phyloP scores from a whole-genome alignment of 2,797 vertebrate genomes.

The Epinephelus awoara region DNA sequence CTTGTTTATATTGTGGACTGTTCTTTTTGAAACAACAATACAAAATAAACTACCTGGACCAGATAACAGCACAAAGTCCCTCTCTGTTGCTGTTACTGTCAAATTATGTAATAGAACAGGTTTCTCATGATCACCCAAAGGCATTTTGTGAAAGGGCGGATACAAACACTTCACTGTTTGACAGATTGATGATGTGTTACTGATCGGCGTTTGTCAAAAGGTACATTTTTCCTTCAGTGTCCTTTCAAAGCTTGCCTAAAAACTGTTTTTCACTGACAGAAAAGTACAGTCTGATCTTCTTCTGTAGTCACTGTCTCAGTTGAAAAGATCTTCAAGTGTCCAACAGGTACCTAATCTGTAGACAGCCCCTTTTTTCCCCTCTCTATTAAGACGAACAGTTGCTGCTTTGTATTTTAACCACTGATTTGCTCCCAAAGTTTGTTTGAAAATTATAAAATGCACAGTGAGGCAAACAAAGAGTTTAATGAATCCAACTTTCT shows the following conservation, averaged over 20 bases:
- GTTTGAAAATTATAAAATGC: background rate
- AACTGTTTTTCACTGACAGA: background rate
- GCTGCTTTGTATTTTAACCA: background rate
- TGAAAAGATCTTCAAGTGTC: conserved; percentile 25
- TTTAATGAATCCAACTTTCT: background rate
- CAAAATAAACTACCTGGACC: background rate
- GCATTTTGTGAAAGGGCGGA: background rate
- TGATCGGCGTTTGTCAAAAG: background rate
- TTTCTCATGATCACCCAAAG: background rate
- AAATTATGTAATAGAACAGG: background rate
- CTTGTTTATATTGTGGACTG: too few species aligned
- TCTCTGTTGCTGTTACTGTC: background rate
- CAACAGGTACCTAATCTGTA: conserved; percentile 4
- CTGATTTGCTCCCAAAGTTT: background rate
- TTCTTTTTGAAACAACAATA: too few species aligned
- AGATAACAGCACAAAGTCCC: background rate
- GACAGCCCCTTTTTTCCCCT: background rate
- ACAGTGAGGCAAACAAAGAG: background rate
- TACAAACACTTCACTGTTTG: background rate
- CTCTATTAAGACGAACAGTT: background rate
- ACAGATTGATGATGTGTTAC: background rate
- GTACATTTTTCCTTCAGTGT: background rate
- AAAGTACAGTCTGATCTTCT: conserved; percentile 9
- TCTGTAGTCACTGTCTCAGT: conserved; percentile 12
- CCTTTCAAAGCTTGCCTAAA: background rate